Evolutionary conservation across 2,888 invertebrate species (phyloP).

Genomic region (Peribatodes rhomboidaria): DNA sequence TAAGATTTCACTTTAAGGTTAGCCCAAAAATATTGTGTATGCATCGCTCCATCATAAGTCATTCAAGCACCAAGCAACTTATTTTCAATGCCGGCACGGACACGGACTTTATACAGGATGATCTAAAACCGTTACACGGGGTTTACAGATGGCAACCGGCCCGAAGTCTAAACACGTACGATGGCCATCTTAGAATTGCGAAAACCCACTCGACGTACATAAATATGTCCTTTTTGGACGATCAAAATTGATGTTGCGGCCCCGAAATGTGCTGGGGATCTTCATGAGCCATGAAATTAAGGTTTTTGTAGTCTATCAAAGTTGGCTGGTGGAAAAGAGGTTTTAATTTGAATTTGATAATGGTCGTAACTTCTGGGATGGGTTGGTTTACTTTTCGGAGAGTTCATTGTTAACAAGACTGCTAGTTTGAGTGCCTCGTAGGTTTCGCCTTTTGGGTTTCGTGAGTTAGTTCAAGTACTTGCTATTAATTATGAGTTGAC

Average conservation of each 20-base stretch:
- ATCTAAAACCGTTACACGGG: constrained; percentile 38
- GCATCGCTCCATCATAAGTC: constrained; percentile 19
- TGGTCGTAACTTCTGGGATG: constrained; percentile 21
- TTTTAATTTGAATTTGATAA: constrained; percentile 30
- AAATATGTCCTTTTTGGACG: constrained; percentile 57
- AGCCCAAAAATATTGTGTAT: neutral
- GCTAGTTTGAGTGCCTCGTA: neutral
- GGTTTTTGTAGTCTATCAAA: constrained; percentile 39
- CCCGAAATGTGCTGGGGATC: constrained; percentile 33
- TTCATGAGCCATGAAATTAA: constrained; percentile 37
- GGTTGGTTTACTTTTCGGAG: constrained; percentile 13
- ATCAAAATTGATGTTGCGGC: constrained; percentile 55
- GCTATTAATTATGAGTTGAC: constrained; percentile 1
- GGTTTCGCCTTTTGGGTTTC: neutral
- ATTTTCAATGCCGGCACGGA: constrained; percentile 31
- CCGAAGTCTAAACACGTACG: constrained; percentile 59
- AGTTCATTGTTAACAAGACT: constrained; percentile 4
- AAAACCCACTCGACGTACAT: constrained; percentile 59
- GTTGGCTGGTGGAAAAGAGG: constrained; percentile 17
- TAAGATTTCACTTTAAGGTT: neutral
- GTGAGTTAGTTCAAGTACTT: neutral
- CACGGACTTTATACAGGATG: constrained; percentile 32
- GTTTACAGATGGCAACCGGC: constrained; percentile 37
- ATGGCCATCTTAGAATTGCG: constrained; percentile 63
- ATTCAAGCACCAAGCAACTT: constrained; percentile 20